These are phyloP conservation scores for Pseudorasbora parva DNA, from an alignment of 2,113 vertebrate species.

Conservation along the genomic window DNA sequence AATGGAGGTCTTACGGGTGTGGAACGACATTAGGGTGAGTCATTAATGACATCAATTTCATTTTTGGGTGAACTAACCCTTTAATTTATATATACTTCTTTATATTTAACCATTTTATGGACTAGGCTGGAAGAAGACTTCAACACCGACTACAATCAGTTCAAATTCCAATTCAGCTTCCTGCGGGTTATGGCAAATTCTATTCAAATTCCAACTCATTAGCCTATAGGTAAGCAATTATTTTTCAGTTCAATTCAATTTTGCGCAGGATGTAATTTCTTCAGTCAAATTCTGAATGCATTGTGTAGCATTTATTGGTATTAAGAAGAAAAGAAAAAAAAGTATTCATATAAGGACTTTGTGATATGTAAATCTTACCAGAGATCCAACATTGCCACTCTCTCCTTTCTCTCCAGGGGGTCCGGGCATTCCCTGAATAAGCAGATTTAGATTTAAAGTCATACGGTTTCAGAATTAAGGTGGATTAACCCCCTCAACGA, in stretches of 20 bases:
- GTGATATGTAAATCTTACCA: constrained; percentile 76
- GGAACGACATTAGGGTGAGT: too few relatives aligned
- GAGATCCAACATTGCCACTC: constrained; percentile 84
- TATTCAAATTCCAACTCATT: background rate
- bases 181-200: background rate
- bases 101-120: background rate
- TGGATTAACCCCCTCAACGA: constrained; percentile 20
- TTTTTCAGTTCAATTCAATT: too few relatives aligned
- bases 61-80: too few relatives aligned
- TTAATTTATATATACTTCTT: too few relatives aligned
- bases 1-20: too few relatives aligned
- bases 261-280: background rate
- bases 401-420: constrained; percentile 90
- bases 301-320: background rate
- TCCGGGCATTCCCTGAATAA: constrained; percentile 88
- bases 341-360: background rate
- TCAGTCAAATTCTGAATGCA: too few relatives aligned
- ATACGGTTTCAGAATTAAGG: background rate
- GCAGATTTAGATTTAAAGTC: constrained; percentile 40
- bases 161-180: too few relatives aligned
- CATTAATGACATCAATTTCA: too few relatives aligned
- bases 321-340: background rate
- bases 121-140: background rate
- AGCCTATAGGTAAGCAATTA: background rate
- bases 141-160: background rate